Percentiles rank a stretch among this genome's conserved stretches.
Conservation (phyloP, 2,797 vertebrate species). For the Paguma larvata region DNA sequence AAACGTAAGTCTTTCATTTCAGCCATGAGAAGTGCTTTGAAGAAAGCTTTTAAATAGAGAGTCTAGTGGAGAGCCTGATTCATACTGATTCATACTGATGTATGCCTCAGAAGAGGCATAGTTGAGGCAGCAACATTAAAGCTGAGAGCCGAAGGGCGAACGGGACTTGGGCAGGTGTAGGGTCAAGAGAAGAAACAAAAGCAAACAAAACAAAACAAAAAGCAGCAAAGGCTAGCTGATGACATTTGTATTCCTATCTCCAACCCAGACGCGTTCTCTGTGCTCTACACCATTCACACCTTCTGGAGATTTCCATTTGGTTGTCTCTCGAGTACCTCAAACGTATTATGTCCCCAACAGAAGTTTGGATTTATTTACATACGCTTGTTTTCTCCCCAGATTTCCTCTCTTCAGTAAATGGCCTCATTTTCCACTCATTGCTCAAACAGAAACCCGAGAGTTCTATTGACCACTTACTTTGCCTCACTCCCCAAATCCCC, state of each 20-base stretch:
- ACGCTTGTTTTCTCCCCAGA: neutral
- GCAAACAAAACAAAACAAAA: neutral
- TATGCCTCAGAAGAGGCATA: neutral
- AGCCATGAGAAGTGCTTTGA: neutral
- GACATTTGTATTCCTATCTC: neutral
- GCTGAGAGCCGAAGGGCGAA: neutral
- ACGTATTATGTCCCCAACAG: neutral
- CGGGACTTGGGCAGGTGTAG: neutral
- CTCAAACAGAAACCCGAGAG: constrained; percentile 18
- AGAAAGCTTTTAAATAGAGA: constrained; percentile 37
- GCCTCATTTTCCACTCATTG: neutral
- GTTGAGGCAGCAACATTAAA: neutral
- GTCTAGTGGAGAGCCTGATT: neutral
- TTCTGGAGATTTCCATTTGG: neutral
- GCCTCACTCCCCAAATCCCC: neutral
- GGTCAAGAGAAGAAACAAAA: constrained; percentile 15
- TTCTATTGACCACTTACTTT: neutral
- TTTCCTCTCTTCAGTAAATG: neutral
- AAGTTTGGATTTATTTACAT: constrained; percentile 6
- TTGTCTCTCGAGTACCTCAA: neutral
- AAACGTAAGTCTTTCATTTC: constrained; percentile 50
- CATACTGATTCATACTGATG: neutral
- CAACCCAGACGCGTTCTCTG: neutral
- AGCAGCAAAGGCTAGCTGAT: neutral
- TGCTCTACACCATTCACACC: neutral